phyloP scores from a whole-genome alignment of 2,113 vertebrate species.

The Microtus montanus region DNA sequence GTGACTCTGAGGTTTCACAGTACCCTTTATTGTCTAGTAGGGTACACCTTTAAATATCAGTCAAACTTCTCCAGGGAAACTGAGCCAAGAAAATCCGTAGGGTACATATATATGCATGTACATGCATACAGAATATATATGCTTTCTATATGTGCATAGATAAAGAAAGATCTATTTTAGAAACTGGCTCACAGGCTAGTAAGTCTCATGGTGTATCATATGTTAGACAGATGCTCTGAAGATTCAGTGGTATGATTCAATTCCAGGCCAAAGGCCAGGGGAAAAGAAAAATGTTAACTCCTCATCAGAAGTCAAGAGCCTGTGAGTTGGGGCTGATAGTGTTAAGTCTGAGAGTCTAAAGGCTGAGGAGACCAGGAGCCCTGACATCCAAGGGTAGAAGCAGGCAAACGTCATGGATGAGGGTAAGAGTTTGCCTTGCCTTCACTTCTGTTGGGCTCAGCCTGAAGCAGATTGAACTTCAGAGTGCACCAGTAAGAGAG shows the following conservation, averaged over 20 bases:
- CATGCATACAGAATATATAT: not conserved
- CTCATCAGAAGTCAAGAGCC: not conserved
- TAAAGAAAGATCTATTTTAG: not conserved
- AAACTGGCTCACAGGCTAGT: not conserved
- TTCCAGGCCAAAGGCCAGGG: not conserved
- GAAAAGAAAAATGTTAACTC: not conserved
- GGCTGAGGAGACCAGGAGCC: not conserved
- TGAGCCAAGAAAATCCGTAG: not conserved
- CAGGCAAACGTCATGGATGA: not conserved
- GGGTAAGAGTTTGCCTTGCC: not conserved
- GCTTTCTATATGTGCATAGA: not conserved
- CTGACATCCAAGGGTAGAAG: not conserved
- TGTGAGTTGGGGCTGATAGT: not conserved
- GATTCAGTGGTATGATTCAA: not conserved
- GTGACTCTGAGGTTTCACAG: not conserved
- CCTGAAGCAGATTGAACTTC: not conserved
- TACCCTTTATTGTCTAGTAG: not conserved
- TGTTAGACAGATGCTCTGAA: not conserved
- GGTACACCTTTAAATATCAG: too few species aligned
- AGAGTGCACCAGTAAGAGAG: not conserved
- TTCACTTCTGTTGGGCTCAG: not conserved
- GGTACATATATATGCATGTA: too few species aligned
- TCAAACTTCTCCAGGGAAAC: not conserved
- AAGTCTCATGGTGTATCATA: not conserved
- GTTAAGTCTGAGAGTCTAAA: not conserved